These are phyloP conservation scores for Ceratotherium simum DNA, from an alignment of 2,113 vertebrate species.

Conservation along the genomic window DNA sequence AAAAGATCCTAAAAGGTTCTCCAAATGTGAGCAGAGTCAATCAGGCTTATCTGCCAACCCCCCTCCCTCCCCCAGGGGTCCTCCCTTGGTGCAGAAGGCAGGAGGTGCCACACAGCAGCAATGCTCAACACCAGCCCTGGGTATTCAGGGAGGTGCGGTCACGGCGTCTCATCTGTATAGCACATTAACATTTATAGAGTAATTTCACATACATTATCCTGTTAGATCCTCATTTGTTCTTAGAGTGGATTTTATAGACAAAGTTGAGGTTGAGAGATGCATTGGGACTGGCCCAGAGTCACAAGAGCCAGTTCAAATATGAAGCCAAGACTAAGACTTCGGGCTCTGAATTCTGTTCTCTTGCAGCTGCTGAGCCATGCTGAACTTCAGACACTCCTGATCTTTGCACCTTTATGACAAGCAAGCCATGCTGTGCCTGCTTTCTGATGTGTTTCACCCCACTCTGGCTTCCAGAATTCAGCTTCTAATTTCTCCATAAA, in stretches of 20 bases:
- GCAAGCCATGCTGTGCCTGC: neutral
- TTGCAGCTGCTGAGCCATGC: neutral
- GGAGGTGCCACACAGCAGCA: neutral
- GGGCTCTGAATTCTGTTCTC: neutral
- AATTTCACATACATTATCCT: neutral
- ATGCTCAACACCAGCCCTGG: neutral
- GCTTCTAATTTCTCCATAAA: neutral
- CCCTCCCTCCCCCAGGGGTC: neutral
- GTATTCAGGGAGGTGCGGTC: neutral
- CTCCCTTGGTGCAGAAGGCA: neutral
- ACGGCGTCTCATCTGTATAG: accelerated
- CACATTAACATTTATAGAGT: neutral
- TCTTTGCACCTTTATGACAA: neutral
- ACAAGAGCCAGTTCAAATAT: neutral
- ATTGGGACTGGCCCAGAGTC: neutral
- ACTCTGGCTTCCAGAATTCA: neutral
- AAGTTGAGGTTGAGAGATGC: neutral
- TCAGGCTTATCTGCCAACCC: neutral
- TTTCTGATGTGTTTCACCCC: neutral
- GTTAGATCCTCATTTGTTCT: neutral
- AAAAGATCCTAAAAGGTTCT: slow-evolving; percentile 10
- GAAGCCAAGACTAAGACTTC: neutral
- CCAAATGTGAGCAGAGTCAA: neutral
- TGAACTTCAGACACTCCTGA: neutral
- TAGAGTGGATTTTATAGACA: neutral